Conservation (phyloP, 2,113 vertebrate genomes). For the Syrmaticus mikado region DNA sequence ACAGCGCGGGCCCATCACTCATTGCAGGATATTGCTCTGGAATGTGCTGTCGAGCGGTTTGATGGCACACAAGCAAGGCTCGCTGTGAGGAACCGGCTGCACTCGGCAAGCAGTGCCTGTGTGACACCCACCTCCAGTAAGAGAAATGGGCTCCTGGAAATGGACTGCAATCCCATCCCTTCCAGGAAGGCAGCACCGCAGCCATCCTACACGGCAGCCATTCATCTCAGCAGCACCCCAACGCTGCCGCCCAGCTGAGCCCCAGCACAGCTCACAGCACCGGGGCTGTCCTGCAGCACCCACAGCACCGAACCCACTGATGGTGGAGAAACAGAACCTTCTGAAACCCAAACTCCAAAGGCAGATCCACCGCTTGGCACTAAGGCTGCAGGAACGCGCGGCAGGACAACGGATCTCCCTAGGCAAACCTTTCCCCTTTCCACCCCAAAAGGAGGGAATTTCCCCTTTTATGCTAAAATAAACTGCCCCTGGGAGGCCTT, state of each 20-base stretch:
- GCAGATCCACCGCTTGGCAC: background rate
- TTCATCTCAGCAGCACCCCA: background rate
- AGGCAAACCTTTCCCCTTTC: background rate
- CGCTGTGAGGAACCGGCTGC: background rate
- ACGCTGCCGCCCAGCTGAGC: background rate
- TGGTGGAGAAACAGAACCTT: accelerated
- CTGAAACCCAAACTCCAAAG: background rate
- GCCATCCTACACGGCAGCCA: background rate
- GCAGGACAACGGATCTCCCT: background rate
- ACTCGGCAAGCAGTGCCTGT: background rate
- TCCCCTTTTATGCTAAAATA: no score
- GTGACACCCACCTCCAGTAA: background rate
- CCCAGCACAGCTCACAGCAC: background rate
- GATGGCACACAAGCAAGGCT: background rate
- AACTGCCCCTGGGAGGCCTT: no score
- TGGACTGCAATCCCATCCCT: background rate
- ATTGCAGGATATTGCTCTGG: background rate
- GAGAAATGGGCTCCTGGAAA: constrained; percentile 9
- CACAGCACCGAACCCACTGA: background rate
- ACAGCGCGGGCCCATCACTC: background rate
- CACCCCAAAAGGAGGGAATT: no score
- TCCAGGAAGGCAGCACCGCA: background rate
- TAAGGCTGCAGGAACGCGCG: background rate
- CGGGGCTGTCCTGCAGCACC: background rate
- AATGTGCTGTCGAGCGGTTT: background rate